Base-by-base conservation (phyloP, 2,888 invertebrate genomes). In the Trichacis sp. region DNA sequence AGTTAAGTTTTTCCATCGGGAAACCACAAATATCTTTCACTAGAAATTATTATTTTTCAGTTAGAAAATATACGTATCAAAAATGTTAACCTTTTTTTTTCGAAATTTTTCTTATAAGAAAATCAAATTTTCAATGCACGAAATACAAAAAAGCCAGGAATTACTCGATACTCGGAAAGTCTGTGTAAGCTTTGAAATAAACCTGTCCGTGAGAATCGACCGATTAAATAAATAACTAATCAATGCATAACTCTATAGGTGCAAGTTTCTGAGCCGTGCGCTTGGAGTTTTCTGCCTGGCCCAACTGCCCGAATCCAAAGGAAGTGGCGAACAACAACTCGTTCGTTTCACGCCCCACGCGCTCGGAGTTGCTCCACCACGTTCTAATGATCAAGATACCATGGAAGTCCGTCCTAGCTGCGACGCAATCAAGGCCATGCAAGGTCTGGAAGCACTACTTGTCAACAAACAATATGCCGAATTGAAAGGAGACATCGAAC, bases 251-350 rank as follows among this genome's bases (percentile, higher is more conserved):
- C 24, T 24, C 24, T 24, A 5, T 24, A 86, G 86, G 60, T 85
- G 84, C 62, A 83, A 84, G 71, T 81, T 88, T 72, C 72, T 88
- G 53, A 87, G 87, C 68, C 84, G 87, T 58, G 86, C 87, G 4
- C 71, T 88, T 29, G 86, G 85, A 4, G 87, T 87, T 12, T 88
- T 87, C 72, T 83, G 88, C 42, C 77, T 88, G 61, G 87, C 88
- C 14, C 88, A 88, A 72, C 75, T 88, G 47, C 88, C 88, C 0
- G 88, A 88, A 68, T 85, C 85, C 55, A 87, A 85, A 73, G 65
- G 65, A 20, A 84, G 84, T 0, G 84, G 84, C 0, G 85, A 85
- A 52, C 84, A 85, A 18, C 84, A 84, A 55, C 51, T 82, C 1
- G 75, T 84, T 24, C 75, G 84, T 5, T 83, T 76, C 38, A 82